Conservation (phyloP, 2,113 vertebrate genomes). For the Onychostruthus taczanowskii region DNA sequence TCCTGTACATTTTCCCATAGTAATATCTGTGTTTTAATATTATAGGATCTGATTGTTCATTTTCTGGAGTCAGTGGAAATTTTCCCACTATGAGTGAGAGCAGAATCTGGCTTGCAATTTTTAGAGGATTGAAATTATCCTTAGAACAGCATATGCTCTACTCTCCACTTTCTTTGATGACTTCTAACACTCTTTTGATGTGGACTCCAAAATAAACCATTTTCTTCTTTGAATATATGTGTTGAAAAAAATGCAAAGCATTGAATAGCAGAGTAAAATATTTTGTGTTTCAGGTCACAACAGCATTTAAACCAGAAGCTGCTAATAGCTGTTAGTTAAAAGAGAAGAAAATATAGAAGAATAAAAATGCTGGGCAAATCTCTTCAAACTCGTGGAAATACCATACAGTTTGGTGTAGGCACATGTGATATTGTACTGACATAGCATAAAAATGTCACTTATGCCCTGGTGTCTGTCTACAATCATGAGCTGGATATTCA, state of each 20-base stretch:
- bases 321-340: neutral
- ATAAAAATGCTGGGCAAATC: neutral
- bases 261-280: slow-evolving; percentile 21
- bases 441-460: slow-evolving; percentile 5
- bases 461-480: neutral
- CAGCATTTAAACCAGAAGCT: slow-evolving; percentile 1
- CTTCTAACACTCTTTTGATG: slow-evolving; percentile 82
- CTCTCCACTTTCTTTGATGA: slow-evolving; percentile 73
- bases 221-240: slow-evolving; percentile 77
- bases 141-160: slow-evolving; percentile 19
- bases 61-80: neutral
- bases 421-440: neutral
- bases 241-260: slow-evolving; percentile 78
- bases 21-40: slow-evolving; percentile 4
- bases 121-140: slow-evolving; percentile 37
- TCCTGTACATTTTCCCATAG: neutral
- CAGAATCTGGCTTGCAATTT: slow-evolving; percentile 6
- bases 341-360: neutral
- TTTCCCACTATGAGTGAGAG: slow-evolving; percentile 2
- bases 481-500: slow-evolving; percentile 26
- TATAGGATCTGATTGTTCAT: neutral
- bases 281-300: slow-evolving; percentile 43
- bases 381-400: neutral
- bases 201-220: slow-evolving; percentile 68
- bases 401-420: neutral